Evolutionary conservation across 2,888 invertebrate species (phyloP).

Genomic region (Zhuqinia jingwanae): DNA sequence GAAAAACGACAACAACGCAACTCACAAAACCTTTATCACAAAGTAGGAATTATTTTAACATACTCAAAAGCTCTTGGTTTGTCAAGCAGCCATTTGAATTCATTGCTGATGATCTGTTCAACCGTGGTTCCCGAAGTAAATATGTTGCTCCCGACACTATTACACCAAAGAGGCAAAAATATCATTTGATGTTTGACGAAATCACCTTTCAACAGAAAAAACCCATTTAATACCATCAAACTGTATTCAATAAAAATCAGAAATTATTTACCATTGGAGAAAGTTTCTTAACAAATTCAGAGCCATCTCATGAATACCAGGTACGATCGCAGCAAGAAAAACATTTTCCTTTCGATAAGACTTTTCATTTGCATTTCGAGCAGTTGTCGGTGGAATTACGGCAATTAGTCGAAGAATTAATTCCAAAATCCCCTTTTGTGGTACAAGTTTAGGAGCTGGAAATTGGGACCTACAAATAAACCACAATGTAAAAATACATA

Average conservation of each 20-base stretch:
- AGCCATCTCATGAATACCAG: conserved; percentile 66
- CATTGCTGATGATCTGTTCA: conserved; percentile 69
- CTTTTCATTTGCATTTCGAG: neutral
- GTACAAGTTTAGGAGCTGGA: conserved; percentile 75
- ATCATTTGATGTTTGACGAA: too few species aligned
- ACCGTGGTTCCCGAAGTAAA: conserved; percentile 65
- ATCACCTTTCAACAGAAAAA: too few species aligned
- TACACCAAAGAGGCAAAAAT: conserved; percentile 25
- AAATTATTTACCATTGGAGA: conserved; percentile 73
- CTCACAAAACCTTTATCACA: too few species aligned
- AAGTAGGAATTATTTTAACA: too few species aligned
- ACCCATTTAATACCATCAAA: too few species aligned
- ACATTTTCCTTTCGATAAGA: conserved; percentile 67
- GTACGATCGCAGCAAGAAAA: conserved; percentile 69
- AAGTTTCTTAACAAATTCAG: conserved; percentile 61
- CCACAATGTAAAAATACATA: neutral
- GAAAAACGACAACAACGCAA: too few species aligned
- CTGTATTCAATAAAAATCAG: too few species aligned
- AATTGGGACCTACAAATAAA: conserved; percentile 75
- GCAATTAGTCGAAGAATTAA: conserved; percentile 57
- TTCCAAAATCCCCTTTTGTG: conserved; percentile 68
- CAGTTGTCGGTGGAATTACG: conserved; percentile 43
- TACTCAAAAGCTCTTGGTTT: conserved; percentile 69
- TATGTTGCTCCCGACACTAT: conserved; percentile 72
- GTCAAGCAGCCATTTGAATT: conserved; percentile 73